These are phyloP conservation scores for Sebastes taczanowskii DNA, from an alignment of 2,797 vertebrate species.

Conservation along the genomic window DNA sequence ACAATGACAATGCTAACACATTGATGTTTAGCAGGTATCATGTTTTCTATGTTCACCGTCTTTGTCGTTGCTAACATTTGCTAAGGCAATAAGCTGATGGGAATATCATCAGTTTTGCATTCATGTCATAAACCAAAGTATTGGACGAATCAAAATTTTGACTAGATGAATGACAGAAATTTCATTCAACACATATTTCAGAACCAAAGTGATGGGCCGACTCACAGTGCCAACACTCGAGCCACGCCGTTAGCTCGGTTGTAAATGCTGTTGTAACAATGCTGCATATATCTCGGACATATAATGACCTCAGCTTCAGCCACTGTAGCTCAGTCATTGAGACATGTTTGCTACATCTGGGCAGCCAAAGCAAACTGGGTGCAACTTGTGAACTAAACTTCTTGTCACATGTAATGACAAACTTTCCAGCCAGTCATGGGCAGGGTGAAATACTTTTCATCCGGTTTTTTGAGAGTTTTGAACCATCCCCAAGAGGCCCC, in stretches of 20 bases:
- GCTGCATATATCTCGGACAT: neutral
- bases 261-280: neutral
- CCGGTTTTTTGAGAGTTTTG: neutral
- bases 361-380: neutral
- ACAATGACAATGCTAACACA: too few relatives aligned
- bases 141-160: neutral
- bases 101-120: neutral
- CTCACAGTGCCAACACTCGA: neutral
- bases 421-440: neutral
- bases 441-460: neutral
- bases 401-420: neutral
- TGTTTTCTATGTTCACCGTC: too few relatives aligned
- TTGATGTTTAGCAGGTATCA: too few relatives aligned
- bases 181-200: neutral
- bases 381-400: neutral
- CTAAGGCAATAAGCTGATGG: neutral
- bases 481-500: neutral
- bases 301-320: neutral
- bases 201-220: neutral
- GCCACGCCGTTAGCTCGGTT: neutral
- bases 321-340: neutral
- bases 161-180: neutral
- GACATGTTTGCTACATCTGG: neutral
- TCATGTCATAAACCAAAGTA: neutral
- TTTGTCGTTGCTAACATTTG: neutral